Base-by-base conservation (phyloP, 2,888 invertebrate genomes). In the Macaria notata region DNA sequence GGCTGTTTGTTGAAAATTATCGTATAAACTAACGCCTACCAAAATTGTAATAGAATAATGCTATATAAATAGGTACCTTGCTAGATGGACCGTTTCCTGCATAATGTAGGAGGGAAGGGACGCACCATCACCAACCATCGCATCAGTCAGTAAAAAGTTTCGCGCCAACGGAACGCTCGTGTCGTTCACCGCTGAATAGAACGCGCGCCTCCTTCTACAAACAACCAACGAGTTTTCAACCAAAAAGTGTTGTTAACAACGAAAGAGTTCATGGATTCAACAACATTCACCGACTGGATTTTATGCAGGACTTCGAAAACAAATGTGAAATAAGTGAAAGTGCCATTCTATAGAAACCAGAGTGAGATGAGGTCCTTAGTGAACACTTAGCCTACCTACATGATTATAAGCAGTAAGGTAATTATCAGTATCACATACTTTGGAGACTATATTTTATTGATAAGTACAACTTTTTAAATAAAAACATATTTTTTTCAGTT, bases 281-380 rank as follows among this genome's bases (percentile, higher is more conserved):
- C 53, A 58, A 67, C 65, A 46, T 61, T 56, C 52, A 60, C 51
- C 55, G 54, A 49, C 36, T 36, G 53, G 42, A 50, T 46, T 58
- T 57, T 41, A 48, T 55, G 55, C 9, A 55, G 49, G 56, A 62
- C 54, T 45, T 64, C 58, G 43, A 59, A 63, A 59, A 58, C 64
- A 51, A 62, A 75, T 75, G 84, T 84, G 81, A 78, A 75, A 75
- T 71, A 72, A 69, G 83, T 84, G 84, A 88, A 85, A 88, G 88
- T 86, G 77, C 70, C 78, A 82, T 83, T 82, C 81, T 79, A 79
- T 76, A 75, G 72, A 69, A 76, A 71, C 74, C 73, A 72, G 71
- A 73, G 70, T 83, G 88, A 86, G 82, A 89, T 89, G 89, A 83
- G 81, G 86, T 81, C 79, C 80, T 79, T 79, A 75, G 72, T 81